Evolutionary conservation across 2,113 vertebrate species (phyloP).

Genomic region (Sphyrna mokarran): DNA sequence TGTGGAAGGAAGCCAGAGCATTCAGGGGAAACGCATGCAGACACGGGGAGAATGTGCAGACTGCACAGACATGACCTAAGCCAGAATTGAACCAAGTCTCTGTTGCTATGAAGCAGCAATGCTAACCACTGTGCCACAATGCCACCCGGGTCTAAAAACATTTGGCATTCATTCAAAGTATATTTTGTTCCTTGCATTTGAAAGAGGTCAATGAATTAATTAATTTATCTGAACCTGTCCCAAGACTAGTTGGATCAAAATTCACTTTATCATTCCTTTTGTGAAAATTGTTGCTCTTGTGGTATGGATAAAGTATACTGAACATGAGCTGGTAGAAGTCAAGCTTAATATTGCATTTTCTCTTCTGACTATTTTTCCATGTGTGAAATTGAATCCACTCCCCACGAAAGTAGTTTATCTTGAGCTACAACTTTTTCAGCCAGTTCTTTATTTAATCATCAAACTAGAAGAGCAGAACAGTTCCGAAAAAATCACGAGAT

Average conservation of each 20-base stretch:
- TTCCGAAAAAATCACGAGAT: background rate
- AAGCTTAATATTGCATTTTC: background rate
- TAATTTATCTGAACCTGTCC: background rate
- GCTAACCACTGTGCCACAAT: too few species aligned
- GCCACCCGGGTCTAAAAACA: background rate
- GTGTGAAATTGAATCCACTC: background rate
- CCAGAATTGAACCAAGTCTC: too few species aligned
- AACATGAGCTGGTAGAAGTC: background rate
- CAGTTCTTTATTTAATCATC: background rate
- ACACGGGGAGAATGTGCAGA: too few species aligned
- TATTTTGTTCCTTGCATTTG: background rate
- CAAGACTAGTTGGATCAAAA: background rate
- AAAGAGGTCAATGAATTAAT: background rate
- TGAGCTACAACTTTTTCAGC: background rate
- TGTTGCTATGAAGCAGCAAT: too few species aligned
- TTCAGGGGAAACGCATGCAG: too few species aligned
- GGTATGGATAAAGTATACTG: background rate
- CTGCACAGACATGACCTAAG: too few species aligned
- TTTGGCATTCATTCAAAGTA: background rate
- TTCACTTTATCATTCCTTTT: background rate
- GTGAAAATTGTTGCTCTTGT: background rate
- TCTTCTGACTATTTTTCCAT: background rate
- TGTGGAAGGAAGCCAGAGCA: too few species aligned
- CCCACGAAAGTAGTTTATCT: background rate
- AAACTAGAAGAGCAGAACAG: background rate